A percentile compares a stretch with the other conserved stretches of the same genome.
These are phyloP conservation scores for Eupithecia tripunctaria DNA, from an alignment of 2,888 invertebrate genomes.

Conservation along the genomic window DNA sequence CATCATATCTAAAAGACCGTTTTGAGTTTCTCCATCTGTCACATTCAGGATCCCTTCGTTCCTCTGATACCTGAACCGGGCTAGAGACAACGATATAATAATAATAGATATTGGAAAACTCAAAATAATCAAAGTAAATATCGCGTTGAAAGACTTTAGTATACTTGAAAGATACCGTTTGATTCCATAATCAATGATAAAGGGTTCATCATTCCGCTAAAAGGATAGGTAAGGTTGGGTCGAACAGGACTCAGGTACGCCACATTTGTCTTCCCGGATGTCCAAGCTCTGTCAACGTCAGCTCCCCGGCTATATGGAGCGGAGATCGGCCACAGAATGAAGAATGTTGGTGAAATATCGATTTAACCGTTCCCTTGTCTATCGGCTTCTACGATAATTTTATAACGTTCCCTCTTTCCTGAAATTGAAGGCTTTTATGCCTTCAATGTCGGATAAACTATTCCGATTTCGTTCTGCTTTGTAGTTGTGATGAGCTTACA, in stretches of 20 bases:
- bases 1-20: too few species aligned
- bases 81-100: too few species aligned
- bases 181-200: neutral
- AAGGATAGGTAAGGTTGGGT: constrained; percentile 3
- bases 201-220: constrained; percentile 2
- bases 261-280: constrained; percentile 4
- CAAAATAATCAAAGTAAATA: too few species aligned
- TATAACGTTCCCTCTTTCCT: constrained; percentile 36
- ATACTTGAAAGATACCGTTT: neutral
- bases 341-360: constrained; percentile 54
- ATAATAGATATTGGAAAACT: too few species aligned
- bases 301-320: constrained; percentile 25
- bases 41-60: too few species aligned
- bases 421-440: constrained; percentile 38
- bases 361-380: constrained; percentile 51
- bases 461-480: neutral
- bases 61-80: too few species aligned
- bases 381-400: constrained; percentile 45
- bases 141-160: too few species aligned
- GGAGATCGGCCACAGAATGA: constrained; percentile 43
- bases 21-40: too few species aligned
- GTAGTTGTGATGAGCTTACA: neutral
- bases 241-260: neutral
- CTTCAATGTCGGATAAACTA: constrained; percentile 3
- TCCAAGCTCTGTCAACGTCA: neutral